Percentiles rank a stretch among this genome's conserved stretches.
Conservation (phyloP, 2,797 vertebrate genomes). For the Lindbergichthys nudifrons region DNA sequence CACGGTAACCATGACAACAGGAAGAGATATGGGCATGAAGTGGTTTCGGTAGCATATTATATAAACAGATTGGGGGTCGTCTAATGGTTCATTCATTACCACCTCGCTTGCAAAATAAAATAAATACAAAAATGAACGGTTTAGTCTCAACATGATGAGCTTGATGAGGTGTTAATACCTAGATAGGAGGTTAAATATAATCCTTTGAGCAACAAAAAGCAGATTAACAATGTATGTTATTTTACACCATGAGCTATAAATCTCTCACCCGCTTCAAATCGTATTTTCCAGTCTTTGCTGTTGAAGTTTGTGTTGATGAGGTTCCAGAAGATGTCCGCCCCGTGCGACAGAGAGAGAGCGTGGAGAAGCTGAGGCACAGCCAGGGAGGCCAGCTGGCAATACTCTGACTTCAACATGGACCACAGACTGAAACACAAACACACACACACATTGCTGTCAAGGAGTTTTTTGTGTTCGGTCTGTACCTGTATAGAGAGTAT, state of each 20-base stretch:
- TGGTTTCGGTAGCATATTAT: slow-evolving; percentile 54
- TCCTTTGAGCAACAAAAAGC: not conserved
- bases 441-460: not conserved
- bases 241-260: not conserved
- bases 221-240: not conserved
- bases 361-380: slow-evolving; percentile 97
- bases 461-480: too few relatives aligned
- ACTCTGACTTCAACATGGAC: slow-evolving; percentile 97
- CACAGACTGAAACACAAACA: slow-evolving; percentile 86
- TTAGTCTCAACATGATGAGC: not conserved
- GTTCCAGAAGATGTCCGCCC: slow-evolving; percentile 98
- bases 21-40: slow-evolving; percentile 47
- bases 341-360: slow-evolving; percentile 93
- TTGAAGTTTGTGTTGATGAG: slow-evolving; percentile 97
- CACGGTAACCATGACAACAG: slow-evolving; percentile 78
- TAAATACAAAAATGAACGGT: not conserved
- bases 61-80: slow-evolving; percentile 32
- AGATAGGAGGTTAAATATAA: not conserved
- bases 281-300: slow-evolving; percentile 98
- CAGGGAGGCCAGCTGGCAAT: slow-evolving; percentile 97
- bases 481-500: too few relatives aligned
- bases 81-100: slow-evolving; percentile 25
- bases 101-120: not conserved
- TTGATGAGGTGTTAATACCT: not conserved
- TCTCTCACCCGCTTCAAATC: slow-evolving; percentile 95